Base-by-base conservation (phyloP, 2,797 vertebrate genomes). In the Loris lydekkerianus region DNA sequence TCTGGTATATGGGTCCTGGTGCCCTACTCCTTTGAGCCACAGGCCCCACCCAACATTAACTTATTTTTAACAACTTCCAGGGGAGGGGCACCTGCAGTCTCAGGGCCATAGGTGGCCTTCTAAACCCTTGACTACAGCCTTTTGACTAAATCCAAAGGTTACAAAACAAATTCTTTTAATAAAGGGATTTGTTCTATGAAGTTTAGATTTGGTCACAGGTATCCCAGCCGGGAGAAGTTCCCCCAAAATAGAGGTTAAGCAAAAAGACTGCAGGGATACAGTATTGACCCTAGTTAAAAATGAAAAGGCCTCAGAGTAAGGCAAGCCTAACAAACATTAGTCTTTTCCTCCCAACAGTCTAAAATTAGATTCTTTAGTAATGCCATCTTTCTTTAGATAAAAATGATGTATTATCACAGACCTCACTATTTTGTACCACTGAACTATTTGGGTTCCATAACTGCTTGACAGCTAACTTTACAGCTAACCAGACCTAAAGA, bases 331-430 rank as follows among this genome's bases (percentile, higher is more conserved):
- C 14, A 75, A 60, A 93, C 56, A 43, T 93, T 46, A 77, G 11
- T 80, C 86, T 91, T 86, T 92, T 8, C 17, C 61, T 88, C 70
- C 21, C 53, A 92, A 82, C 4, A 37, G 7, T 86, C 58, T 95
- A 89, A 95, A 97, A 96, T 91, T 82, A 92, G 76, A 89, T 29
- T 8, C 9, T 18, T 85, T 63, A 23, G 61, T 65, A 46, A 93
- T 78, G 53, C 21, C 77, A 49, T 46, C 60, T 91, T 92, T 93
- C 91, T 92, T 72, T 72, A 49, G 25, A 43, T 95, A 91, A 96
- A 96, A 72, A 70, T 15, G 1, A 91, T 40, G 4, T 13, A 72
- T n/a, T 69, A 86, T 25, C 86, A 73, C 34, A 91, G 34, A 81
- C 20, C 25, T 90, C 46, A 53, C 78, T 91, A 81, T 81, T 87